phyloP scores from a whole-genome alignment of 2,113 vertebrate species.

The Salvelinus namaycush region DNA sequence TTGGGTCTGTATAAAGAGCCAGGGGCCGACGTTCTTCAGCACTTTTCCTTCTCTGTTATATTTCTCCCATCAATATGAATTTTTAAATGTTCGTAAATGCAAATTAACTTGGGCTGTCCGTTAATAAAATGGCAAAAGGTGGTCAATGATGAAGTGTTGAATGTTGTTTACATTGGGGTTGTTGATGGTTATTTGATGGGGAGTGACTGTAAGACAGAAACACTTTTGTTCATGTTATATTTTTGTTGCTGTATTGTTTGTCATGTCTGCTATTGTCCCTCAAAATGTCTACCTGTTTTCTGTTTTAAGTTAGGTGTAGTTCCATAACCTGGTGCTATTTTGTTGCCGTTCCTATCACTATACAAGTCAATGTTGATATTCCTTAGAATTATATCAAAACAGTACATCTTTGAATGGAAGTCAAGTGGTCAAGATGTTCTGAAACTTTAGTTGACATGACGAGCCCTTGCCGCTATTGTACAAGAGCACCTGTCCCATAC shows the following conservation, averaged over 20 bases:
- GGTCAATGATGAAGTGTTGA: slow-evolving; percentile 13
- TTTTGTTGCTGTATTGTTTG: slow-evolving; percentile 2
- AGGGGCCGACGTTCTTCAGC: slow-evolving; percentile 8
- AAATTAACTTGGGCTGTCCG: slow-evolving; percentile 12
- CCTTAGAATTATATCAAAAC: not conserved
- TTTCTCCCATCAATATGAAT: slow-evolving; percentile 45
- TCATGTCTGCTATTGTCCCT: not conserved
- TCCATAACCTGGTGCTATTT: slow-evolving; percentile 19
- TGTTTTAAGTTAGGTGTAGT: not conserved
- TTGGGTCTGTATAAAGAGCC: slow-evolving; percentile 14
- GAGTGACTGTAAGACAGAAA: not conserved
- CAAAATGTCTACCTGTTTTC: not conserved
- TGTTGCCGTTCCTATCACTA: slow-evolving; percentile 12
- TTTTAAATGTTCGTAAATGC: slow-evolving; percentile 8
- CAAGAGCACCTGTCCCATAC: not conserved
- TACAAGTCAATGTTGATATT: not conserved
- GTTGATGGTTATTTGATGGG: slow-evolving; percentile 11
- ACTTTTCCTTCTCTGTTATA: slow-evolving; percentile 17
- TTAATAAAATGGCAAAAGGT: slow-evolving; percentile 20
- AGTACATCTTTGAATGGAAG: not conserved
- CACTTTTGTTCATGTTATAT: not conserved
- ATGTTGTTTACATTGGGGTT: slow-evolving; percentile 38
- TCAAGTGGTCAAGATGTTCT: not conserved
- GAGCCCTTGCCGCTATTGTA: slow-evolving; percentile 8
- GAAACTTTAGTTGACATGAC: not conserved